Percentiles rank a stretch among this genome's conserved stretches.
Evolutionary conservation across 2,888 invertebrate genomes (phyloP).

Genomic region (Torymus texanus): DNA sequence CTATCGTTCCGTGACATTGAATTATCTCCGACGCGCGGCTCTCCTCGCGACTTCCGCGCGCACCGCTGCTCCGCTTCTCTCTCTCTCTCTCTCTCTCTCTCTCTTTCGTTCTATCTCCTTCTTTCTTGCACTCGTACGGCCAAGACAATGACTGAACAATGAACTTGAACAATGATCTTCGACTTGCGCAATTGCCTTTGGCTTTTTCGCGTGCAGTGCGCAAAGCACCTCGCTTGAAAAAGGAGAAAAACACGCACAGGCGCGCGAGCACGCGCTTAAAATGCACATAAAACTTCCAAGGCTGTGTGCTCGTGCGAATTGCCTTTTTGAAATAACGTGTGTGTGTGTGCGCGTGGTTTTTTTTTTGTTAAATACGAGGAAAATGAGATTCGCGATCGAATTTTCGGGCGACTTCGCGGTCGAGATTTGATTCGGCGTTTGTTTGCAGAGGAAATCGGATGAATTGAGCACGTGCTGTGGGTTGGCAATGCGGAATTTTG

Average conservation of each 20-base stretch:
- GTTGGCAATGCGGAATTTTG: too few species aligned
- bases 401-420: too few species aligned
- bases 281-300: conserved; percentile 23
- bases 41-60: conserved; percentile 21
- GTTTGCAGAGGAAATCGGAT: too few species aligned
- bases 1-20: conserved; percentile 55
- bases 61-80: conserved; percentile 6
- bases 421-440: too few species aligned
- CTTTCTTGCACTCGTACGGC: conserved; percentile 23
- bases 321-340: not conserved
- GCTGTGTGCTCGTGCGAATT: not conserved
- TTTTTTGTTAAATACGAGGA: too few species aligned
- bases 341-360: not conserved
- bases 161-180: conserved; percentile 59
- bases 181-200: conserved; percentile 50
- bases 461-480: too few species aligned
- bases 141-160: conserved; percentile 57
- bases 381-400: too few species aligned
- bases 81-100: conserved; percentile 12
- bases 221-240: conserved; percentile 21
- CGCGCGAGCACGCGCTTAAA: conserved; percentile 6
- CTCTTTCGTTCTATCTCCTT: conserved; percentile 9
- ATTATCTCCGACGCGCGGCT: conserved; percentile 48
- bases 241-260: not conserved
- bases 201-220: conserved; percentile 50